Percentiles rank a stretch among this genome's conserved stretches.
phyloP scores from a whole-genome alignment of 2,797 vertebrate genomes.

The Pelochelys cantorii region DNA sequence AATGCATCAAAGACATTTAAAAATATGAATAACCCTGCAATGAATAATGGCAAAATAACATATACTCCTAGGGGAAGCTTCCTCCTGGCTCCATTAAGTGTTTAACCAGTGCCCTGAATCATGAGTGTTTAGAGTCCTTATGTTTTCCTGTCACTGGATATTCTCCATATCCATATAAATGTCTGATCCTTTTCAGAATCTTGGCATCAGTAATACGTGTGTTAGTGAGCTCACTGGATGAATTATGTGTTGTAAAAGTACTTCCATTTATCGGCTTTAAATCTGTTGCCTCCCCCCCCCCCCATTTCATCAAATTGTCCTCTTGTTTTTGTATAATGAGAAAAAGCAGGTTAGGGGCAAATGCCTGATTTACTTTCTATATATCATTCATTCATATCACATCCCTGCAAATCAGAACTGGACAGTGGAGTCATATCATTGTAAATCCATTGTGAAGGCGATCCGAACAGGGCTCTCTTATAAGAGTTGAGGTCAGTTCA shows the following conservation, averaged over 20 bases:
- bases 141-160: not conserved
- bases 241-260: not conserved
- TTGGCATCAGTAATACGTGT: not conserved
- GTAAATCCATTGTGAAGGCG: not conserved
- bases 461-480: not conserved
- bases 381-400: rapidly evolving
- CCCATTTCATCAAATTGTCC: not conserved
- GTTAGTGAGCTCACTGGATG: not conserved
- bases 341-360: not conserved
- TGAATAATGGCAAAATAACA: not conserved
- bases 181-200: not conserved
- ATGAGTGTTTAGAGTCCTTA: not conserved
- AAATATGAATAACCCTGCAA: not conserved
- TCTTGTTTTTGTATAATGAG: not conserved
- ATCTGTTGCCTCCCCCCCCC: not conserved
- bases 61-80: rapidly evolving
- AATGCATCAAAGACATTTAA: not conserved
- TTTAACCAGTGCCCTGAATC: not conserved
- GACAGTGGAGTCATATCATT: not conserved
- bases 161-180: not conserved
- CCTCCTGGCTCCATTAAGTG: not conserved
- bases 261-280: not conserved
- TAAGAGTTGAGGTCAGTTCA: not conserved
- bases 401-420: not conserved
- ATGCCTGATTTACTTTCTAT: not conserved